A percentile compares a stretch with the other conserved stretches of the same genome.
Conservation (phyloP, 2,113 vertebrate genomes). For the Turnix velox region DNA sequence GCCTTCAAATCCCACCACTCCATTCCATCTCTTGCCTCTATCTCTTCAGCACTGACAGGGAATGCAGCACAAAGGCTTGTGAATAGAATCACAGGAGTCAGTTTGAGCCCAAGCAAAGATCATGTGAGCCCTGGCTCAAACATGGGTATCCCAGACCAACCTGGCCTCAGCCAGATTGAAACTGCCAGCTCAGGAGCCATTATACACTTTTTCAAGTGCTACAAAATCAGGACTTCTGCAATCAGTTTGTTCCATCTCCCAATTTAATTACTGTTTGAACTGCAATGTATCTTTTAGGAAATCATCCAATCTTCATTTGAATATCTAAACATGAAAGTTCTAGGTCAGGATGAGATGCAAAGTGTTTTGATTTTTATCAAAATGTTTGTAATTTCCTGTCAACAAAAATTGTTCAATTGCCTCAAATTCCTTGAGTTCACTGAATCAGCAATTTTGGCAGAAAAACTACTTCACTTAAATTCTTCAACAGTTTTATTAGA, state of each 20-base stretch:
- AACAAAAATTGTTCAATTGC: background rate
- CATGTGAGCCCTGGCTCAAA: background rate
- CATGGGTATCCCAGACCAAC: background rate
- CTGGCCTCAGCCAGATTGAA: background rate
- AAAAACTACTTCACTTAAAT: background rate
- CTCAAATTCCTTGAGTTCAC: background rate
- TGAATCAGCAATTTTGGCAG: background rate
- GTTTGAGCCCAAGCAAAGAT: background rate
- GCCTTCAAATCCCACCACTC: background rate
- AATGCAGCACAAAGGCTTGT: fast-evolving
- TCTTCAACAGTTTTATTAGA: background rate
- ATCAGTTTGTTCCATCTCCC: background rate
- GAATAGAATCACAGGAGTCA: background rate
- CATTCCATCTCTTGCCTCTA: background rate
- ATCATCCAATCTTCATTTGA: background rate
- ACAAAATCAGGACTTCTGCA: background rate
- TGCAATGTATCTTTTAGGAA: background rate
- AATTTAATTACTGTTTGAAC: background rate
- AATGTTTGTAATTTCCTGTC: background rate
- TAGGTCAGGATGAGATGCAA: background rate
- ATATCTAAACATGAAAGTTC: background rate
- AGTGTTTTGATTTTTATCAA: background rate
- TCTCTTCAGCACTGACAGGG: background rate
- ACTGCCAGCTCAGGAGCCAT: background rate
- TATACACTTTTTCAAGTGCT: background rate